A percentile compares a stretch with the other conserved stretches of the same genome.
Evolutionary conservation across 2,113 vertebrate species (phyloP).

Genomic region (Myotis lucifugus): DNA sequence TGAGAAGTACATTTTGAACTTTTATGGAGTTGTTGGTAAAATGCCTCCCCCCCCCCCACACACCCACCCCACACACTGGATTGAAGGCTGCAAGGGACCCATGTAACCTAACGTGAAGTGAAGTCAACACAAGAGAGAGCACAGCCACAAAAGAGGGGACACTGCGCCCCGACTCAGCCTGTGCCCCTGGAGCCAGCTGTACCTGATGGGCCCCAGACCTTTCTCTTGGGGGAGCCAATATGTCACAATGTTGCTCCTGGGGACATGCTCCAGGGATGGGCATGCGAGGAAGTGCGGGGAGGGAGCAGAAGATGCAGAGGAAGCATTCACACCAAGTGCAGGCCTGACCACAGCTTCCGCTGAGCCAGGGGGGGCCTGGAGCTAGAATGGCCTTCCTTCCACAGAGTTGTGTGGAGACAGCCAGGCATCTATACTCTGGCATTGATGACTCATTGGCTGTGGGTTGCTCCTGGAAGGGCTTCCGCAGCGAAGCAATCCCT

Average conservation of each 20-base stretch:
- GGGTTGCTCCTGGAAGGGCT: background rate
- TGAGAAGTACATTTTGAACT: background rate
- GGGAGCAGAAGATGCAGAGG: background rate
- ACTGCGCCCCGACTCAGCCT: rapidly evolving
- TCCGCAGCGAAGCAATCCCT: background rate
- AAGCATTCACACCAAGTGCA: background rate
- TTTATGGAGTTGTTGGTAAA: background rate
- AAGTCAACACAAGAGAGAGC: background rate
- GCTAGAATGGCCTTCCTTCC: background rate
- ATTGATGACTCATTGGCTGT: background rate
- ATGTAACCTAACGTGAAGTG: background rate
- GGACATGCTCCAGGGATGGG: background rate
- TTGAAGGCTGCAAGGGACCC: background rate
- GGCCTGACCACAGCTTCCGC: background rate
- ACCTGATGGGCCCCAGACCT: background rate
- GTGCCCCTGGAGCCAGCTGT: background rate
- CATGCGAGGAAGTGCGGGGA: background rate
- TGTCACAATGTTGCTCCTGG: background rate
- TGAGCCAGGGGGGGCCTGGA: background rate
- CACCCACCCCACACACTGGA: too few species aligned
- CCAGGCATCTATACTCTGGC: background rate
- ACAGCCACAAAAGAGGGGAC: background rate
- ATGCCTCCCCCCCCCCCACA: rapidly evolving
- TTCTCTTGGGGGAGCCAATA: background rate
- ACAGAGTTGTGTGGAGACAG: background rate